phyloP scores from a whole-genome alignment of 2,113 vertebrate species.

The Gambusia holbrooki region DNA sequence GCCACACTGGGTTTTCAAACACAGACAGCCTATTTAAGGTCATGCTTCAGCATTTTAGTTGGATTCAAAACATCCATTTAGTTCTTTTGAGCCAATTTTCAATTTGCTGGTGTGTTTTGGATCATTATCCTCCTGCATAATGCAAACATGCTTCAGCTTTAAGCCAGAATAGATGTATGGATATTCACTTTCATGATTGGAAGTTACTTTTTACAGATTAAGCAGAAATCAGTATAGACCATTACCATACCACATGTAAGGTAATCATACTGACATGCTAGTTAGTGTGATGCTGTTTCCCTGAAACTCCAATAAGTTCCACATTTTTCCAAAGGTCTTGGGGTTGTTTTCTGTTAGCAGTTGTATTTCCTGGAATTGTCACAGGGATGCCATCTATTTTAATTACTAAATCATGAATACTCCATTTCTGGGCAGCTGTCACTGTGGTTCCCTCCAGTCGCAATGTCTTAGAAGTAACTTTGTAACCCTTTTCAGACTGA shows the following conservation, averaged over 20 bases:
- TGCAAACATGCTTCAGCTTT: too few species aligned
- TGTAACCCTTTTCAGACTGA: neutral
- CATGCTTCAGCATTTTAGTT: neutral
- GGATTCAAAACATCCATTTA: neutral
- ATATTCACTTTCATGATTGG: neutral
- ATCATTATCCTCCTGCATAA: neutral
- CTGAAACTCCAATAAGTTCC: neutral
- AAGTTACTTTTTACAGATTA: neutral
- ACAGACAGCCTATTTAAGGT: neutral
- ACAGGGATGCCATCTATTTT: neutral
- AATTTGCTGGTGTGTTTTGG: neutral
- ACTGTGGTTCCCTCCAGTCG: neutral
- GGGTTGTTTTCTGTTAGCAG: too few species aligned
- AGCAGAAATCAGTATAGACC: too few species aligned
- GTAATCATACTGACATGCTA: too few species aligned
- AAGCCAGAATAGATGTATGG: neutral
- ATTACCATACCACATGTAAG: too few species aligned
- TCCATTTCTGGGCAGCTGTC: neutral
- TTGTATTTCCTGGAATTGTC: too few species aligned
- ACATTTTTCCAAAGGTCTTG: too few species aligned
- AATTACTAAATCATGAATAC: neutral
- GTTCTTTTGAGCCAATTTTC: neutral
- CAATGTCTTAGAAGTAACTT: neutral
- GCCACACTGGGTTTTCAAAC: neutral
- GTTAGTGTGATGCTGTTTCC: too few species aligned